Evolutionary conservation across 2,113 vertebrate species (phyloP), one percentile per base, ranked within the genome.

Genomic region (Pluvianellus socialis): DNA sequence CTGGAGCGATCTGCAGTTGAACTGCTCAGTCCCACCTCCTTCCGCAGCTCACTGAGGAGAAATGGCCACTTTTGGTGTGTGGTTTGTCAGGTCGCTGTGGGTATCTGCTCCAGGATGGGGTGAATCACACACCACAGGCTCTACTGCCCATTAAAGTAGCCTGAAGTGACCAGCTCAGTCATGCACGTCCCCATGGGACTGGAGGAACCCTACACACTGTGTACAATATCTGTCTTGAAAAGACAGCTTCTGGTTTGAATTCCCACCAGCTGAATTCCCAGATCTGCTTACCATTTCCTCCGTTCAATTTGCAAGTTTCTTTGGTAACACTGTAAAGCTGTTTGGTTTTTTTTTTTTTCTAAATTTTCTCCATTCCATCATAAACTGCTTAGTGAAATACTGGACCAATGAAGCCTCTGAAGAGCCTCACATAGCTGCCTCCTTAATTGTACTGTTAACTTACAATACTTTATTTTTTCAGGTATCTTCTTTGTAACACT

Each of bases 151-250:
- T 65, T 49, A 42, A 35, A 90, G 32, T 38, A 42, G 16, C 22
- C 68, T 84, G 19, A n/a, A n/a, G 19, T 42, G 53, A 38, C 19
- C n/a, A 84, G 32, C 16, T 59, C 32, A 73, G 63, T 42, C 0
- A 1, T 45, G 33, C 24, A 26, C 0, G 0, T 50, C 18, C 52
- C 67, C 14, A 5, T 42, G 28, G 53, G 49, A 42, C 68, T 56
- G 59, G 9, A 73, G 68, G 73, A 84, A 32, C 53, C n/a, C 24
- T 22, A 27, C 24, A 21, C 65, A 27, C 9, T 2, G 0, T 8
- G n/a, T 50, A 42, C 20, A 16, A 9, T 30, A 38, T 18, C 28
- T 68, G 21, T 4, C 28, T 49, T 47, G 26, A 44, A 67, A 58
- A 49, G 35, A 50, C 7, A 52, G 2, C 22, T 59, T 65, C 38